A percentile compares a stretch with the other conserved stretches of the same genome.
These are phyloP conservation scores for Erpornis zantholeuca DNA, from an alignment of 2,113 vertebrate genomes.

Conservation along the genomic window DNA sequence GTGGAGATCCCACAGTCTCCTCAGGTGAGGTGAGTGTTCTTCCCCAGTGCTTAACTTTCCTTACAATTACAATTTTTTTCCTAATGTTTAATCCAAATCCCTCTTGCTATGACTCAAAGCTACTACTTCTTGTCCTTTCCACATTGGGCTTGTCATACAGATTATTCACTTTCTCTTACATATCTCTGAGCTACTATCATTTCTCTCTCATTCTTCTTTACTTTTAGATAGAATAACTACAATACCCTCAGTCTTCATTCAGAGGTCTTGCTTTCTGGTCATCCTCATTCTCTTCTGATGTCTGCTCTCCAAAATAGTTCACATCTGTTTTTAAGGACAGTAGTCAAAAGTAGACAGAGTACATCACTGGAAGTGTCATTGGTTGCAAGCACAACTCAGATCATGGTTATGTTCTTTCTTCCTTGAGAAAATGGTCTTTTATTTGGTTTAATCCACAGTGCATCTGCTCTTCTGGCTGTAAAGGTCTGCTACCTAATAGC, in stretches of 20 bases:
- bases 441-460: neutral
- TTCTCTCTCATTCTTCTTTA: neutral
- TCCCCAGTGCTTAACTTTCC: constrained; percentile 7
- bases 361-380: neutral
- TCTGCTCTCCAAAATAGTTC: neutral
- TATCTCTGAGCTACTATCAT: neutral
- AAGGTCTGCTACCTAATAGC: neutral
- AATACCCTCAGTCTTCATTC: neutral
- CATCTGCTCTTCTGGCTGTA: neutral
- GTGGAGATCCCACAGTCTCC: neutral
- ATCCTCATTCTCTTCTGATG: neutral
- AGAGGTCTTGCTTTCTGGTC: neutral
- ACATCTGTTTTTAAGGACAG: neutral
- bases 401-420: neutral
- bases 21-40: neutral
- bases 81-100: constrained; percentile 19
- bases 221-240: neutral
- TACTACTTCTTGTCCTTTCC: constrained; percentile 42
- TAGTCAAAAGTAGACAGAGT: neutral
- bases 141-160: constrained; percentile 48
- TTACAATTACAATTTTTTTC: neutral
- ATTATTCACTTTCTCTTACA: constrained; percentile 42
- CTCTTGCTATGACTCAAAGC: constrained; percentile 24
- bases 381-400: neutral
- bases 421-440: neutral